phyloP scores from a whole-genome alignment of 23 tunicate species.

The Halocynthia roretzi region DNA sequence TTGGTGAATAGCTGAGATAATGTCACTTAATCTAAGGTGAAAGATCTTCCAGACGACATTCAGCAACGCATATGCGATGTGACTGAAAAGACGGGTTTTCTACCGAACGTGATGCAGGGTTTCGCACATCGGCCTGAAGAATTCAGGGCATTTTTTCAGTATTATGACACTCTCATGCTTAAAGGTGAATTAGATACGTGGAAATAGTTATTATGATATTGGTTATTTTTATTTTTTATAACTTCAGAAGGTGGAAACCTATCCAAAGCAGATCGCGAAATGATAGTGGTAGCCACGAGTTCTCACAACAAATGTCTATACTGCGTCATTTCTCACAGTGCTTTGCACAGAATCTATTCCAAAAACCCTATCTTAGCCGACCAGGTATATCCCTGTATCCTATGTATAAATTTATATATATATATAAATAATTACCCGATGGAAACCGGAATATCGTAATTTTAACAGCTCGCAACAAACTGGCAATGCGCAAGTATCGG shows the following conservation, averaged over 20 bases:
- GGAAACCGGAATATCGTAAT: neutral
- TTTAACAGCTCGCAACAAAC: conserved; percentile 7
- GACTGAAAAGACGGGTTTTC: conserved; percentile 54
- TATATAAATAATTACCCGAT: neutral
- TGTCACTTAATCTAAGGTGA: conserved; percentile 19
- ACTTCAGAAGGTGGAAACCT: conserved; percentile 29
- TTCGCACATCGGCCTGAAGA: conserved; percentile 50
- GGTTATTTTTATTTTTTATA: neutral
- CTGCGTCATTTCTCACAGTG: conserved; percentile 53
- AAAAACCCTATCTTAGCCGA: conserved; percentile 21
- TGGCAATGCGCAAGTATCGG: conserved; percentile 20
- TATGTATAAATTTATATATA: neutral
- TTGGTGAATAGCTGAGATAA: too few relatives aligned
- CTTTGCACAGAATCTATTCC: conserved; percentile 32
- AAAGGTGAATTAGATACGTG: conserved; percentile 21
- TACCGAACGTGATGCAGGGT: conserved; percentile 55
- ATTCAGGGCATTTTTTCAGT: conserved; percentile 30
- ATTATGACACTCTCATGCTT: conserved; percentile 36
- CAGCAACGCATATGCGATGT: conserved; percentile 35
- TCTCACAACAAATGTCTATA: conserved; percentile 37
- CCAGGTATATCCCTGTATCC: conserved; percentile 19
- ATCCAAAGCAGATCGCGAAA: conserved; percentile 41
- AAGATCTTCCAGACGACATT: conserved; percentile 39
- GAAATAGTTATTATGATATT: neutral
- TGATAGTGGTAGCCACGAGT: conserved; percentile 58